Base-by-base conservation (phyloP, 2,797 vertebrate species). In the Schizopygopsis malacanthus region DNA sequence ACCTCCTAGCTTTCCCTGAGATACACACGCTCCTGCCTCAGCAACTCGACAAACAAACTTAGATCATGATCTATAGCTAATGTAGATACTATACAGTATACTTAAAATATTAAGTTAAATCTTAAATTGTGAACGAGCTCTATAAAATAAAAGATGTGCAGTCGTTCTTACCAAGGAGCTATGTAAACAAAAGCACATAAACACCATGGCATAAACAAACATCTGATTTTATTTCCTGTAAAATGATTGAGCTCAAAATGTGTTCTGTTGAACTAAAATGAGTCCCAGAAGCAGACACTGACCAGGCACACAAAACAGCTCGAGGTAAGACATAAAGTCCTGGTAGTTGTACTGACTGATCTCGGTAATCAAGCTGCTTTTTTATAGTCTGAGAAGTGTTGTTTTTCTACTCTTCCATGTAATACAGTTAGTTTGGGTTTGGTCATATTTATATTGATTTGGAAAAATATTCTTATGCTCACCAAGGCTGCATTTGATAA, bases 1-100 rank as follows among this genome's bases (percentile, higher is more conserved):
- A 95, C 97, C 97, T 98, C 95, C 97, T 98, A 97, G 97, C 97
- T 98, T 97, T 97, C 96, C 97, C 95, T 98, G 97, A 95, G 97
- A 95, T 96, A 94, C 90, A 96, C 96, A 94, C 92, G 92, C 91
- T 91, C 92, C 91, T 90, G 41, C 85, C 69, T 83, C 69, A 75
- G 69, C 73, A 65, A n/a, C 18, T 45, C 86, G 87, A 82, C 90
- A 83, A 91, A 90, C 82, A 83, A 76, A 87, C 33, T 33, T 33
- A 33, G 33, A 28, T 2, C 33, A 2, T 33, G 33, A 33, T 33
- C 33, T 33, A 33, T 33, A 33, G 33, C 33, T 33, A 33, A 33
- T 33, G 33, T 33, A 33, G 33, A 33, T 2, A 33, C 33, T 33
- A 33, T 33, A 33, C 33, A 33, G 33, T 33, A 33, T 33, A 33